Percentiles rank a stretch among this genome's conserved stretches.
Evolutionary conservation across 2,888 invertebrate species (phyloP).

Genomic region (Unio delphinus): DNA sequence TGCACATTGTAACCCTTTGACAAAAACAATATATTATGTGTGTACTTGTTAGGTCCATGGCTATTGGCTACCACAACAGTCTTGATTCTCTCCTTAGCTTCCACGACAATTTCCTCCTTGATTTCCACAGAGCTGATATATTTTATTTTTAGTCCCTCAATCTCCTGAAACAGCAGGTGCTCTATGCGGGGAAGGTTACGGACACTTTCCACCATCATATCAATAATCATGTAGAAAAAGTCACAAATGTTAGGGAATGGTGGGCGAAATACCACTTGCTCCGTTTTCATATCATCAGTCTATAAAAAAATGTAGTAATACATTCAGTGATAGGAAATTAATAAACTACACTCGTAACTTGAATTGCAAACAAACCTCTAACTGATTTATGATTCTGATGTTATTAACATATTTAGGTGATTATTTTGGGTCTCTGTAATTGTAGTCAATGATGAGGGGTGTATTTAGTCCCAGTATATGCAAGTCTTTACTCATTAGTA

Average conservation of each 20-base stretch:
- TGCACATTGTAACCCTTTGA: too few relatives aligned
- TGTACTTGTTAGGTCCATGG: constrained; percentile 66
- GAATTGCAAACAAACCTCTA: too few relatives aligned
- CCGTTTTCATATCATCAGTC: constrained; percentile 55
- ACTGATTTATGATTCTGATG: too few relatives aligned
- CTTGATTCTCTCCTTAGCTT: constrained; percentile 56
- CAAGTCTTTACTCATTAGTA: too few relatives aligned
- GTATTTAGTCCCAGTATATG: too few relatives aligned
- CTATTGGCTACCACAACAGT: constrained; percentile 61
- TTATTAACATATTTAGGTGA: too few relatives aligned
- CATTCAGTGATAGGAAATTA: too few relatives aligned
- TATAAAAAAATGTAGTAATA: constrained; percentile 17
- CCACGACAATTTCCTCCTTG: constrained; percentile 59
- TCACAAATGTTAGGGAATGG: constrained; percentile 56
- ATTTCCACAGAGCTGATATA: constrained; percentile 54
- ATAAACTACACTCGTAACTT: too few relatives aligned
- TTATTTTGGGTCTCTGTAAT: too few relatives aligned
- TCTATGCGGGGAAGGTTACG: constrained; percentile 63
- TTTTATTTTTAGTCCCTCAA: constrained; percentile 53
- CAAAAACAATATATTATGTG: too few relatives aligned
- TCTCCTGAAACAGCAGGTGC: constrained; percentile 59
- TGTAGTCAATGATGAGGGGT: too few relatives aligned
- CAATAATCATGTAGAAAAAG: constrained; percentile 62
- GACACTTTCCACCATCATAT: constrained; percentile 64
- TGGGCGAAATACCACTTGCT: constrained; percentile 54